phyloP scores from a whole-genome alignment of 2,888 invertebrate genomes.

The Tipula helvola region DNA sequence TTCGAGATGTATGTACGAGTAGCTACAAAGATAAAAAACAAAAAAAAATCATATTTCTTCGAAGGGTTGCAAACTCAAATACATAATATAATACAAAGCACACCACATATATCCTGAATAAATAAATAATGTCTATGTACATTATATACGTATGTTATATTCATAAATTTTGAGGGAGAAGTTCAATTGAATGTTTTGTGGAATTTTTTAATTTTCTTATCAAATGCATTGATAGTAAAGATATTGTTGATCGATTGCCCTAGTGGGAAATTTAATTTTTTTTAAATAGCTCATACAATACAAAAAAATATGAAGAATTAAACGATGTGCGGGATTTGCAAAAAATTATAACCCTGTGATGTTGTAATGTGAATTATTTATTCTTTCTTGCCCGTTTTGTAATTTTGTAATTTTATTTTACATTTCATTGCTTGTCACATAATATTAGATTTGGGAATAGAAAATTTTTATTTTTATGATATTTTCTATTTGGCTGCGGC shows the following conservation, averaged over 20 bases:
- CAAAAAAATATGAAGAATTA: background rate
- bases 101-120: background rate
- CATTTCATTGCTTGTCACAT: background rate
- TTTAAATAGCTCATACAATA: background rate
- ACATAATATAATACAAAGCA: background rate
- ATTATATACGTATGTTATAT: background rate
- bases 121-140: background rate
- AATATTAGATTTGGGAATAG: background rate
- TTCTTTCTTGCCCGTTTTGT: background rate
- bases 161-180: background rate
- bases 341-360: background rate
- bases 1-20: background rate
- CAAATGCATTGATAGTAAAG: background rate
- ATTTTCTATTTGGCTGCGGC: background rate
- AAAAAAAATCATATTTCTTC: background rate
- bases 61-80: background rate
- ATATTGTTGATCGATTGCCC: background rate
- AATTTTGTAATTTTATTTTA: background rate
- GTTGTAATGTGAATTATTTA: background rate
- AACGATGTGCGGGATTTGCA: background rate
- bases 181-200: background rate
- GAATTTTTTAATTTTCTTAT: background rate
- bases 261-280: background rate
- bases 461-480: background rate
- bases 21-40: background rate